These are phyloP conservation scores for Ictalurus punctatus DNA, from an alignment of 2,113 vertebrate genomes.

Conservation along the genomic window DNA sequence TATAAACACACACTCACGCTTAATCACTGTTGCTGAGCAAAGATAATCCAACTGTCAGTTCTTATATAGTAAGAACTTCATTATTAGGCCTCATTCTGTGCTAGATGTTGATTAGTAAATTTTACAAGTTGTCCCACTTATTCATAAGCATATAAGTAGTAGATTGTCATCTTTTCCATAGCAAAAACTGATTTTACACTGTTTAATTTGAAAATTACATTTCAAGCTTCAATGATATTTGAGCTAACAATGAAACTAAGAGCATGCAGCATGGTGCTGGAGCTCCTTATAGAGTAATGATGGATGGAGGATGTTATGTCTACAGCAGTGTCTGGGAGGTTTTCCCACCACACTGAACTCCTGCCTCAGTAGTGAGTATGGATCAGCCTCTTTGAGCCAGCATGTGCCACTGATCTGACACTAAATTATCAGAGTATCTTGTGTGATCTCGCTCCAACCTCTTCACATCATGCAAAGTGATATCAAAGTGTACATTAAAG, in stretches of 20 bases:
- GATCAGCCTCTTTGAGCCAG: background rate
- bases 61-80: background rate
- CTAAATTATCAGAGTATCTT: background rate
- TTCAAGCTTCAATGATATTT: background rate
- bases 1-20: constrained; percentile 4
- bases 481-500: background rate
- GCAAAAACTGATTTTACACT: background rate
- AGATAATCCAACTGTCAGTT: background rate
- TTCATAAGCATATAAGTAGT: background rate
- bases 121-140: background rate
- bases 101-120: background rate
- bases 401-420: background rate
- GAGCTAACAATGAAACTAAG: background rate
- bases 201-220: background rate
- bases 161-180: background rate
- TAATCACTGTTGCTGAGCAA: background rate
- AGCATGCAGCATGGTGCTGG: background rate
- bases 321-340: background rate
- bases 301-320: background rate
- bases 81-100: background rate
- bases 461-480: background rate
- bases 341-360: background rate
- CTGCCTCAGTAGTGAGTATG: background rate
- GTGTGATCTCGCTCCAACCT: background rate
- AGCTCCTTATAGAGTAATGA: background rate